Evolutionary conservation across 2,888 invertebrate genomes (phyloP), one percentile per base, ranked within the genome.

Genomic region (Drosophila anceps): DNA sequence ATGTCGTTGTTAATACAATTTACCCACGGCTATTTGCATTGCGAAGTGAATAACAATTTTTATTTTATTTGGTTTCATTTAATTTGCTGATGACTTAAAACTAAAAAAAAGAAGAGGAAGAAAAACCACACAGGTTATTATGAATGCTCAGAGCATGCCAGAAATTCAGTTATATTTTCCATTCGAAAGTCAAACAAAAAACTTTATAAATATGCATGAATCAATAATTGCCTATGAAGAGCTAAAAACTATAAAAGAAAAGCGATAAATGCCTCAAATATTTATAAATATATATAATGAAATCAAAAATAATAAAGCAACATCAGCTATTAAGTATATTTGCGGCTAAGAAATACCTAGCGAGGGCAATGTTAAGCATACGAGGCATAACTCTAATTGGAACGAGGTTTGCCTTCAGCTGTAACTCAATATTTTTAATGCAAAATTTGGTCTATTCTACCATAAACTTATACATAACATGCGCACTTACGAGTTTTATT

Each of bases 241-340:
- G 18, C 44, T 20, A 31, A 33, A 53, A 50, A 18, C 9, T 15
- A 60, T 24, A 41, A 53, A 13, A 53, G n/a, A 54, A 41, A 15
- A 13, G 12, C 5, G n/a, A 35, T 35, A 35, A 39, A 53, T 27
- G n/a, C 10, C 44, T 57, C 12, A 70, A 51, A 57, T 70, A 51
- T 65, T 10, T 41, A 44, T 27, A 55, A 15, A 13, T 5, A 6
- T 55, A 24, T 43, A 51, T 33, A 31, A 31, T 12, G 12, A 37
- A 44, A 66, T 43, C 4, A 29, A n/a, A 13, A n/a, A 24, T 20
- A 43, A 5, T 31, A 18, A 27, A 18, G 7, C 13, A 50, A 33
- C 12, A 3, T 0, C 1, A 8, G 6, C 4, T 12, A 1, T 10
- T 0, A 2, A 35, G 27, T 8, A 15, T 18, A 15, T n/a, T n/a